Evolutionary conservation across 2,888 invertebrate genomes (phyloP).

Genomic region (Vanessa cardui): DNA sequence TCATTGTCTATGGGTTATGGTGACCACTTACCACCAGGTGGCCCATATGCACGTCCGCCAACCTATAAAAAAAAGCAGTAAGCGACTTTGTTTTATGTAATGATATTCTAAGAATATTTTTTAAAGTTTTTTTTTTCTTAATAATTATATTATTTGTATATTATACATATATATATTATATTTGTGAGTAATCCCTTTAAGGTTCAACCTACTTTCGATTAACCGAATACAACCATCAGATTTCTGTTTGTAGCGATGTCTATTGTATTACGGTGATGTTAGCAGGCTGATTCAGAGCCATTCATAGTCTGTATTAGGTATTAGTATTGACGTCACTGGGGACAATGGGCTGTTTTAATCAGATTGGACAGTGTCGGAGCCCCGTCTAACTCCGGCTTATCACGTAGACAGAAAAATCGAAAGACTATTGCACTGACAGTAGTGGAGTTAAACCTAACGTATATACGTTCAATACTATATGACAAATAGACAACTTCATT

Average conservation of each 20-base stretch:
- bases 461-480: too few relatives aligned
- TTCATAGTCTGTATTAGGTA: slow-evolving; percentile 15
- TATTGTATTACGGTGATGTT: slow-evolving; percentile 22
- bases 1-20: too few relatives aligned
- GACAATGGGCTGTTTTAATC: slow-evolving; percentile 29
- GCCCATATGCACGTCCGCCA: too few relatives aligned
- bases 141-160: too few relatives aligned
- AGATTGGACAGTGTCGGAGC: slow-evolving; percentile 12
- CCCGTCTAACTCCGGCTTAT: background rate
- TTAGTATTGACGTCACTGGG: slow-evolving; percentile 29
- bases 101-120: too few relatives aligned
- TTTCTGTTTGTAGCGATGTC: slow-evolving; percentile 12
- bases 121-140: too few relatives aligned
- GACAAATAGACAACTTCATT: too few relatives aligned
- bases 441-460: too few relatives aligned
- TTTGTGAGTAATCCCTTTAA: slow-evolving; percentile 20
- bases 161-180: background rate
- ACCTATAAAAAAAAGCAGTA: too few relatives aligned
- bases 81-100: too few relatives aligned
- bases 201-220: slow-evolving; percentile 22
- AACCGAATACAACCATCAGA: slow-evolving; percentile 25
- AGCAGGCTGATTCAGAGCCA: slow-evolving; percentile 27
- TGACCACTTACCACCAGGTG: too few relatives aligned
- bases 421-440: too few relatives aligned
- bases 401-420: slow-evolving; percentile 24